Percentiles rank a stretch among this genome's conserved stretches.
phyloP scores from a whole-genome alignment of 2,888 invertebrate genomes.

The Melipona beecheii region DNA sequence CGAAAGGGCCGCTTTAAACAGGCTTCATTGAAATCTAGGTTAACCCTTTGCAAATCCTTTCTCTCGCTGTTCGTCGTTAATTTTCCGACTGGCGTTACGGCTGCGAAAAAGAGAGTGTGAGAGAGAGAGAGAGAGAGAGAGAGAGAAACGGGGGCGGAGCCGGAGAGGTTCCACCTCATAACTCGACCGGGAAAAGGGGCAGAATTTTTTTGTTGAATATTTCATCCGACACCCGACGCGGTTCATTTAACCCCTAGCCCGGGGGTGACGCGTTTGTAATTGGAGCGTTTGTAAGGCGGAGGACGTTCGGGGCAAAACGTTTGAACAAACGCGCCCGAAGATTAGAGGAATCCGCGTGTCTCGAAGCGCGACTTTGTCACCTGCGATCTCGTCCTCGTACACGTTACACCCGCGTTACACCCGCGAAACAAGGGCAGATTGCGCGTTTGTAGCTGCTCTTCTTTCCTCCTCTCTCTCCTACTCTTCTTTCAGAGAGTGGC shows the following conservation, averaged over 20 bases:
- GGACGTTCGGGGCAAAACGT: slow-evolving; percentile 31
- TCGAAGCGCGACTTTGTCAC: slow-evolving; percentile 16
- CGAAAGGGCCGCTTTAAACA: slow-evolving; percentile 63
- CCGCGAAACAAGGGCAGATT: not conserved
- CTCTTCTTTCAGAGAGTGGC: too few species aligned
- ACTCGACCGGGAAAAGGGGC: slow-evolving; percentile 29
- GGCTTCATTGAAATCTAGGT: slow-evolving; percentile 69
- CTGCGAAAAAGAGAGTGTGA: not conserved
- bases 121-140: not conserved
- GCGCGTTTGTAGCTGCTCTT: not conserved
- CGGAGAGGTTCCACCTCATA: slow-evolving; percentile 50
- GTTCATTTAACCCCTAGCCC: slow-evolving; percentile 51
- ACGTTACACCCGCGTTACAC: not conserved
- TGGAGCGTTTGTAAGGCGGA: slow-evolving; percentile 48
- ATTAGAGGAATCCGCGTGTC: slow-evolving; percentile 38
- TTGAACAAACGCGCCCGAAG: slow-evolving; percentile 36
- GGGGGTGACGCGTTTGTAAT: slow-evolving; percentile 40
- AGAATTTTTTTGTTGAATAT: slow-evolving; percentile 46
- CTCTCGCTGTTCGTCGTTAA: slow-evolving; percentile 51
- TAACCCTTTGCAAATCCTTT: slow-evolving; percentile 68
- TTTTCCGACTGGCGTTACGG: slow-evolving; percentile 35
- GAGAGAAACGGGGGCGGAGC: not conserved
- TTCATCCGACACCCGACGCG: slow-evolving; percentile 40
- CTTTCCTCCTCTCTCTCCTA: not conserved
- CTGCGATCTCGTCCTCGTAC: not conserved